Evolutionary conservation across 2,888 invertebrate species (phyloP), one percentile per base, ranked within the genome.

Genomic region (Zelleria hepariella): DNA sequence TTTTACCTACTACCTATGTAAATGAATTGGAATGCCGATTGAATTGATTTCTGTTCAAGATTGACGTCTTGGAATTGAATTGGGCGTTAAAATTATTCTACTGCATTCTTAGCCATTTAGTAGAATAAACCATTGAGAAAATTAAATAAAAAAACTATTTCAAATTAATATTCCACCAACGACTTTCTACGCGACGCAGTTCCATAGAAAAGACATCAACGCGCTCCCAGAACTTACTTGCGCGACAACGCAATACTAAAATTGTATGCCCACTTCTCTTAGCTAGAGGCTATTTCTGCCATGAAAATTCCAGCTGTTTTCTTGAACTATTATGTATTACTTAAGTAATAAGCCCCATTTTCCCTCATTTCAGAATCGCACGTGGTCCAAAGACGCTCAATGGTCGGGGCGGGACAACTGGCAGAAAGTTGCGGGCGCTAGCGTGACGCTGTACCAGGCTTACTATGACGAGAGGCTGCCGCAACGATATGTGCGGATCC

Each of bases 391-490:
- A 0, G 66, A 63, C 2, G 59, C 15, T 7, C 10, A 62, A 5
- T 60, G 65, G 25, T 18, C 48, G 6, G 59, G 55, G n/a, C 68
- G 71, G 10, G 68, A 75, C 10, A 20, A 64, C 1, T 90, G 90
- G 90, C 87, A 87, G 63, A 71, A 61, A 0, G 87, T 89, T 18
- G 65, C 71, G 6, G 83, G 83, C 15, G 82, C 86, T 2, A 74
- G 76, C 8, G 81, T 90, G 20, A 87, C 88, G 2, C 68, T 91
- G 25, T 91, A 87, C 70, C 81, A 89, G 0, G 91, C 91, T 3
- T 91, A 89, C 68, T 91, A 90, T 67, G 91, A 91, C 69, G 80
- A 85, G 24, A 78, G 91, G 18, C 67, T 72, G 1, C 64, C 82
- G 18, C 86, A 83, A 65, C 82, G 75, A 60, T 88, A 85, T 63